Conservation (phyloP, 2,797 vertebrate species). For the Eulemur coronatus region DNA sequence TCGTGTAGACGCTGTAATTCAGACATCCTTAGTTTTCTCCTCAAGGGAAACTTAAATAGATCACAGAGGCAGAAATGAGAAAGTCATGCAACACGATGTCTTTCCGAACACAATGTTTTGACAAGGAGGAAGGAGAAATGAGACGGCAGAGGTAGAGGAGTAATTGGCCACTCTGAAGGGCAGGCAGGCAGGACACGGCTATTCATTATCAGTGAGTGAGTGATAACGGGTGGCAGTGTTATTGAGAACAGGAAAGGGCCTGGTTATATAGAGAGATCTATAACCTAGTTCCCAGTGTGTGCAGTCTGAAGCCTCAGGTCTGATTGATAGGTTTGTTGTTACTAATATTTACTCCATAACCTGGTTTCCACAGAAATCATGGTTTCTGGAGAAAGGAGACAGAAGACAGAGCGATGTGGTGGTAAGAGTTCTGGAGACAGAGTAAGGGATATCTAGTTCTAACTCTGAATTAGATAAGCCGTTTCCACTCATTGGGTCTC, state of each 20-base stretch:
- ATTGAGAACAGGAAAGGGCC: not conserved
- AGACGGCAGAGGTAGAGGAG: not conserved
- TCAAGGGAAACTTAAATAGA: not conserved
- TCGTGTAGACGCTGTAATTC: not conserved
- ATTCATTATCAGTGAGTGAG: not conserved
- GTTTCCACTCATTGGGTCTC: not conserved
- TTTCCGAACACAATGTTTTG: slow-evolving; percentile 8
- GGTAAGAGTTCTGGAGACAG: not conserved
- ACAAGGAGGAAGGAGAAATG: not conserved
- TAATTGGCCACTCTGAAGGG: not conserved
- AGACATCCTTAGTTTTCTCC: not conserved
- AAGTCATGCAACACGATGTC: not conserved
- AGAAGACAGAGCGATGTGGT: not conserved
- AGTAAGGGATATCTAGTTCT: not conserved
- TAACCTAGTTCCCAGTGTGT: not conserved
- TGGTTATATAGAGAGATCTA: not conserved
- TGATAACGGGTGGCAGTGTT: not conserved
- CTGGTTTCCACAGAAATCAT: not conserved
- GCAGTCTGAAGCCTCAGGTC: not conserved
- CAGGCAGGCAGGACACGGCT: not conserved
- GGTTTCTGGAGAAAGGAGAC: not conserved
- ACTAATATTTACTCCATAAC: not conserved
- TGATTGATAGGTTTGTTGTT: not conserved
- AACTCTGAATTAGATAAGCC: not conserved
- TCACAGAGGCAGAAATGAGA: slow-evolving; percentile 23